These are phyloP conservation scores for Melinopterus prodromus DNA, from an alignment of 2,888 invertebrate species.

Conservation along the genomic window DNA sequence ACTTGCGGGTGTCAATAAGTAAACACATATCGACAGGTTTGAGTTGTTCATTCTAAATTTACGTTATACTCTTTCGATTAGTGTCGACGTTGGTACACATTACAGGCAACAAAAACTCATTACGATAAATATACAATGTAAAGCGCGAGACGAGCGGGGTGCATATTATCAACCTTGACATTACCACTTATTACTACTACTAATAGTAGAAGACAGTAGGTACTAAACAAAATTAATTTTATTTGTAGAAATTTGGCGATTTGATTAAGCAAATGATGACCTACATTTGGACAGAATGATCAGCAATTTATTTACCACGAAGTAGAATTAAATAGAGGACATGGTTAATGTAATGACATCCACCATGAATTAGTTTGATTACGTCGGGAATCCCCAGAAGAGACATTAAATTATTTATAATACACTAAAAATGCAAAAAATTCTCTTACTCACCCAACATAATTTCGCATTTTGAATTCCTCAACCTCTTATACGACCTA, in stretches of 20 bases:
- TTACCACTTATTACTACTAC: background rate
- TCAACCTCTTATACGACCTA: slow-evolving; percentile 69
- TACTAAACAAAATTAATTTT: background rate
- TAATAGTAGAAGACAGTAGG: too few relatives aligned
- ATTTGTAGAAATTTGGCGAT: background rate
- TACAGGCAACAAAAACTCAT: background rate
- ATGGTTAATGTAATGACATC: background rate
- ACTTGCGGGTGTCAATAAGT: background rate
- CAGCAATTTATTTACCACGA: background rate
- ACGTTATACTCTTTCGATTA: background rate
- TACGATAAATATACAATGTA: background rate
- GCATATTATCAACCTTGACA: background rate
- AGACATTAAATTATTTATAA: background rate
- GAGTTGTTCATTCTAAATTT: background rate
- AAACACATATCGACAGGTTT: background rate
- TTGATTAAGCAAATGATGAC: background rate
- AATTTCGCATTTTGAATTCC: slow-evolving; percentile 74
- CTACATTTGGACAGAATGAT: background rate
- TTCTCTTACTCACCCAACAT: slow-evolving; percentile 69
- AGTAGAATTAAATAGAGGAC: background rate
- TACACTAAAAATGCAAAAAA: slow-evolving; percentile 16
- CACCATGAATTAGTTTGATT: background rate
- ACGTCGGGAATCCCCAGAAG: background rate
- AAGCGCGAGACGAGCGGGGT: background rate
- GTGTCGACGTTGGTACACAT: background rate